phyloP scores from a whole-genome alignment of 2,888 invertebrate species.

The Tenthredo mesomela region DNA sequence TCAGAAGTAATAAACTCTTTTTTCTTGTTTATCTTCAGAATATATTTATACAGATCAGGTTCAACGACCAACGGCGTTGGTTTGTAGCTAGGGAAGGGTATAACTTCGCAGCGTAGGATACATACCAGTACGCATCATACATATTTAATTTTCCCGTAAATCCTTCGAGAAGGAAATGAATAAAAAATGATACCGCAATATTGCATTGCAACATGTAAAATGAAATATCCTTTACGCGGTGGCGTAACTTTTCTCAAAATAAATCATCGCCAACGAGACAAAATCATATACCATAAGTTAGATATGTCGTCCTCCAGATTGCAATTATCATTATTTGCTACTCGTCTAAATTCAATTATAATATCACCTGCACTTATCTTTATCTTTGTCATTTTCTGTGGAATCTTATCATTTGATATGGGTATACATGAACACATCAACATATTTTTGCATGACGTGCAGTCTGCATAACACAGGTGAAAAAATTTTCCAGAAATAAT shows the following conservation, averaged over 20 bases:
- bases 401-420: background rate
- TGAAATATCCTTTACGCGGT: background rate
- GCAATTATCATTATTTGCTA: background rate
- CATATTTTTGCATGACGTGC: background rate
- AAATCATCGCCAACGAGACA: background rate
- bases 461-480: background rate
- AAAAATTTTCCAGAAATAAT: background rate
- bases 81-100: slow-evolving; percentile 4
- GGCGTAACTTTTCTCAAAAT: slow-evolving; percentile 10
- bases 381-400: background rate
- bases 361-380: background rate
- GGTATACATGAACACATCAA: background rate
- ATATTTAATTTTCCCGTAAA: slow-evolving; percentile 28
- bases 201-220: slow-evolving; percentile 18
- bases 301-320: background rate
- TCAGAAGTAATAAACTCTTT: background rate
- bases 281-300: background rate
- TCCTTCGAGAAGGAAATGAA: background rate
- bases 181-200: slow-evolving; percentile 26
- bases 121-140: slow-evolving; percentile 1
- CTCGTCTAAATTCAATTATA: background rate
- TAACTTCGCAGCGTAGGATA: background rate
- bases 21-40: background rate
- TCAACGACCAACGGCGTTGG: background rate
- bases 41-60: background rate